Evolutionary conservation across 2,888 invertebrate genomes (phyloP), one percentile per base, ranked within the genome.

Genomic region (Hanleya hanleyi): DNA sequence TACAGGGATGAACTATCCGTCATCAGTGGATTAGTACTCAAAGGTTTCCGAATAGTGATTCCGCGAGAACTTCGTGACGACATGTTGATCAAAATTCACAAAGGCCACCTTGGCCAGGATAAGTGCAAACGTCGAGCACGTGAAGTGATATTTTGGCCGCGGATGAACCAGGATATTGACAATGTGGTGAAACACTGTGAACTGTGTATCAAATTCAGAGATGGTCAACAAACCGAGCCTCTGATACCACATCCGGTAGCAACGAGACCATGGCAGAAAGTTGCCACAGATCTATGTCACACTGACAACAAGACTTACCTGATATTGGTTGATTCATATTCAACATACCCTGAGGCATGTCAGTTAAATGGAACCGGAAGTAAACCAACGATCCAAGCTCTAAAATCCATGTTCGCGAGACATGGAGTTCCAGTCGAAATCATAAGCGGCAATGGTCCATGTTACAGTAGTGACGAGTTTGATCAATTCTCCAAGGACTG

Each of bases 111-210:
- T 26, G 75, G 72, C 9, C 62, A 71, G 15, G 38, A 22, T 15
- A 72, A 77, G 67, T 76, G 72, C 41, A 73, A 67, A 57, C 15
- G 29, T 18, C n/a, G 70, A 57, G 67, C 72, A 29, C 37, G 70
- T 9, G 75, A 75, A 62, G 57, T 68, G 6, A 22, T 75, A 33
- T 69, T 72, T 64, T 75, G 75, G 72, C 61, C 62, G n/a, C n/a
- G n/a, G n/a, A n/a, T n/a, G n/a, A n/a, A n/a, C n/a, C n/a, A n/a
- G n/a, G n/a, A n/a, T n/a, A n/a, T 9, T 62, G 65, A 62, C 73
- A 32, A 32, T 4, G 26, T 57, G 5, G 7, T 57, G 61, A 57
- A 32, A 57, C 3, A 57, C 61, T 57, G 15, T 32, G 26, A 26
- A 57, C 33, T 32, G 7, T 57, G 61, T 32, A 26, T 57, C 29